phyloP scores from a whole-genome alignment of 2,797 vertebrate genomes.

The Okamejei kenojei region DNA sequence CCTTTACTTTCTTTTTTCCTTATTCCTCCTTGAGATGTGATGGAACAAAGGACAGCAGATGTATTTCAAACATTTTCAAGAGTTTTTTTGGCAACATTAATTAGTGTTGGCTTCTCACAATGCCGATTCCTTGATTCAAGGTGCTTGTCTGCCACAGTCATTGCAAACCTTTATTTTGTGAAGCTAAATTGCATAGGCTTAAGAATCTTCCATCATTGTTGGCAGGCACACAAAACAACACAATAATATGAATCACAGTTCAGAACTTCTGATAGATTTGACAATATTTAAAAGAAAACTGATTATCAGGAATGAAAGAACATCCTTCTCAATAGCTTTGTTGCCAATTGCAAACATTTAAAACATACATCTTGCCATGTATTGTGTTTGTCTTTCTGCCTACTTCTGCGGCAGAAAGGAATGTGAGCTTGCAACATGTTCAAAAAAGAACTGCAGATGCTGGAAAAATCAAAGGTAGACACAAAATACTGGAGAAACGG shows the following conservation, averaged over 20 bases:
- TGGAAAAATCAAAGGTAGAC: too few species aligned
- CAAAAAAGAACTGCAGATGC: neutral
- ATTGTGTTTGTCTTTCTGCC: neutral
- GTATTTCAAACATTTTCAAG: neutral
- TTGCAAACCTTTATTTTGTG: neutral
- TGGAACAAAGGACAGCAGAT: neutral
- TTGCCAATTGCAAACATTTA: neutral
- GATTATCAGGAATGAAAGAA: neutral
- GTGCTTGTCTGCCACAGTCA: neutral
- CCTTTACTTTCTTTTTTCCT: neutral
- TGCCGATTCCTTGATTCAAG: neutral
- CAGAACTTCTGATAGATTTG: neutral
- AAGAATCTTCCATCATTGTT: neutral
- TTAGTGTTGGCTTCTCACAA: neutral
- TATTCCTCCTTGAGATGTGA: neutral
- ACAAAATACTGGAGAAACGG: too few species aligned
- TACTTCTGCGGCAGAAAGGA: neutral
- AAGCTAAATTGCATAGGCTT: neutral
- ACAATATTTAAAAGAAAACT: neutral
- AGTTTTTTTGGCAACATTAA: neutral
- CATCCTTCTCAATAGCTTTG: neutral
- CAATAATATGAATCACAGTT: neutral
- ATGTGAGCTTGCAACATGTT: neutral
- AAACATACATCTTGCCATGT: neutral
- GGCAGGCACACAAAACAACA: neutral